Base-by-base conservation (phyloP, 2,113 vertebrate species). In the Catharus fuscescens region DNA sequence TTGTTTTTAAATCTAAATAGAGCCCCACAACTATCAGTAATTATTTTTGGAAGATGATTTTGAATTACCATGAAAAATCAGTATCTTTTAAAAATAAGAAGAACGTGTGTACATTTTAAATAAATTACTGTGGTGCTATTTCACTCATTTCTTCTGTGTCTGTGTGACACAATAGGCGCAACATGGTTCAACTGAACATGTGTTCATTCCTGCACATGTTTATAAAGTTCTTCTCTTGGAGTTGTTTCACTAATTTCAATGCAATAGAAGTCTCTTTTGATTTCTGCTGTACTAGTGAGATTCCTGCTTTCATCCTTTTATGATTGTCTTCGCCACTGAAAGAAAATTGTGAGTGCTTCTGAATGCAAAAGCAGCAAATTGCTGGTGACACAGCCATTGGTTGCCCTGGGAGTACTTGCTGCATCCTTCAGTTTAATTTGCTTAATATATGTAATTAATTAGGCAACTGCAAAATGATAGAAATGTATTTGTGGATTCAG, bases 391-490 rank as follows among this genome's bases (percentile, higher is more conserved):
- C 12, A 92, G 88, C 26, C 42, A 38, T 29, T n/a, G 53, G 54
- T 85, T 91, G 52, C 80, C 73, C 47, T 23, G 64, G 73, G 73
- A 95, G 78, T 86, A 85, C 56, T 91, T 2, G 1, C 45, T 77
- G 54, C 56, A 86, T 90, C 47, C 86, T 94, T 93, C 74, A 70
- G 69, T 92, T 93, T 92, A 79, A 92, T 88, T 92, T 95, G 50
- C 87, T 88, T 94, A 90, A 94, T 96, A 88, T 76, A 67, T 70
- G 69, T 88, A 95, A 96, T 93, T 93, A 95, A 93, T 97, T 88
- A 94, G 94, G 44, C 72, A 84, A 78, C 80, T 66, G 59, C 42
- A 81, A 89, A 92, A 86, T 71, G 83, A 91, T 48, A 86, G 83
- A 86, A 92, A 80, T 86, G 72, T 93, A 91, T 96, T 93, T 96